Base-by-base conservation (phyloP, 2,888 invertebrate genomes). In the Apodemia mormo region DNA sequence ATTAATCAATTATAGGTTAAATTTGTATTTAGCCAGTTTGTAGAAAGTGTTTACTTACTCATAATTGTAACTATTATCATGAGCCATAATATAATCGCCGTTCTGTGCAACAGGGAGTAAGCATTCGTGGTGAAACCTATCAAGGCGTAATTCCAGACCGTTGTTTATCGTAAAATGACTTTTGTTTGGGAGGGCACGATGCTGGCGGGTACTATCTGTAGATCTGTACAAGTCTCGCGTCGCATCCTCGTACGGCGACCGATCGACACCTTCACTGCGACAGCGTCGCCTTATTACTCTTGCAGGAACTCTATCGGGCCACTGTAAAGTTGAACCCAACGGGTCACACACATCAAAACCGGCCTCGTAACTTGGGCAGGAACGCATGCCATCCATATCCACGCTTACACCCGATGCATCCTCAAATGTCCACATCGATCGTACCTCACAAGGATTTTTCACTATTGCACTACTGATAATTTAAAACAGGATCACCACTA, bases 251-350 rank as follows among this genome's bases (percentile, higher is more conserved):
- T 89, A 93, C 67, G 93, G 92, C 75, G 93, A 92, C 68, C 92
- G 86, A 76, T 94, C 93, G 65, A 93, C 82, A 67, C 93, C 92
- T 78, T 94, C 93, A 79, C 93, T 94, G 78, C 92, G 92, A 80
- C 93, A 94, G 76, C 93, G 89, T 69, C 93, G 90, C 76, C 93
- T 88, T 77, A 91, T 77, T 73, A 92, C 89, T 64, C 90, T 87
- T 72, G 91, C 92, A 76, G 91, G 87, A 73, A 84, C 86, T 69
- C 87, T 83, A 72, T 84, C 84, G 70, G 88, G 82, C 85, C 88
- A 89, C 85, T 90, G 88, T 77, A 91, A 82, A 75, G 90, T 89
- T 66, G 89, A 86, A 72, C 85, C 89, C 73, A 93, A 78, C 37
- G 90, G 89, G 84, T 92, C 90, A 76, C 90, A 91, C 81, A 85